Evolutionary conservation across 2,888 invertebrate genomes (phyloP), one percentile per base, ranked within the genome.

Genomic region (Platypus cylindrus): DNA sequence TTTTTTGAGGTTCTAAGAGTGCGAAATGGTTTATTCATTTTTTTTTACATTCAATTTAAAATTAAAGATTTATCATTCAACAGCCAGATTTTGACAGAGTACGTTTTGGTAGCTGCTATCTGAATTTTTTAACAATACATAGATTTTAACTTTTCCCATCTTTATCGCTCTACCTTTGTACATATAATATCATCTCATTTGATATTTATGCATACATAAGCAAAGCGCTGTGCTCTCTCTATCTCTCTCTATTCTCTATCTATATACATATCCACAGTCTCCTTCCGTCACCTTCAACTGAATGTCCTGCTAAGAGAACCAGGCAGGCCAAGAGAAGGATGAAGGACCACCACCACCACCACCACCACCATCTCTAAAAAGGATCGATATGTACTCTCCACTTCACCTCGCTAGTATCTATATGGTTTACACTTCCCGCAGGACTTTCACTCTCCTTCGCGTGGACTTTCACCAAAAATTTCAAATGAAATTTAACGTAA

Each of bases 391-490:
- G 45, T 43, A 24, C 39, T 37, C 37, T 30, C 42, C 37, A 34
- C 43, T 47, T 32, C 44, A 36, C 45, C 48, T 41, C 49, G 45
- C 47, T 45, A 34, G 34, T 40, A 38, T 51, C 47, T 52, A 49
- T 59, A 59, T 58, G n/a, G n/a, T 62, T 62, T 60, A 60, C 59
- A 61, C 60, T 61, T 60, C 62, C 60, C 62, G 55, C 58, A 63
- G 61, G 63, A 63, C 62, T 63, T 63, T 63, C 63, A 61, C 62
- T 62, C 57, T 53, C 45, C 47, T 47, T 52, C 49, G 39, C 39
- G 42, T 53, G 53, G 55, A 54, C 55, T 54, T 54, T 53, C 53
- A 52, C 51, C 49, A 48, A 47, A n/a, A n/a, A n/a, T n/a, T n/a
- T n/a, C n/a, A n/a, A n/a, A n/a, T n/a, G n/a, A n/a, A n/a, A n/a